phyloP scores from a whole-genome alignment of 2,113 vertebrate species.

The Albula goreensis region DNA sequence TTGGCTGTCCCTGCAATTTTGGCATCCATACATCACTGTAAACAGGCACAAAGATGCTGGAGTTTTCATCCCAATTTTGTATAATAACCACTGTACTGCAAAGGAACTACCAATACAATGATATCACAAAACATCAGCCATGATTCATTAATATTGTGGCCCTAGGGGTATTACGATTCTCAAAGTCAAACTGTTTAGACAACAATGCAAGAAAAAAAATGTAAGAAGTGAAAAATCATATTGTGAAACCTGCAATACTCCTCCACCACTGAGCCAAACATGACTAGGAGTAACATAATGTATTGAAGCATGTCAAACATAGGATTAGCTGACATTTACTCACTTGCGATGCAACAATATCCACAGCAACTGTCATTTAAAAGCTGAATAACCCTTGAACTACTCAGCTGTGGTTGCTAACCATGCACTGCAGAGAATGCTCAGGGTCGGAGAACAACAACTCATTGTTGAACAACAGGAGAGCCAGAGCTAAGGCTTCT shows the following conservation, averaged over 20 bases:
- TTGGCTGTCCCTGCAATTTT: neutral
- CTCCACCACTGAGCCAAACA: no score
- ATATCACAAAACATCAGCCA: no score
- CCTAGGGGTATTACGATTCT: no score
- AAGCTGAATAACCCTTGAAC: neutral
- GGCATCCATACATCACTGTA: neutral
- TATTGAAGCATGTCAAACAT: neutral
- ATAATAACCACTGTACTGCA: neutral
- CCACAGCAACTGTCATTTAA: neutral
- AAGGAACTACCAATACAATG: no score
- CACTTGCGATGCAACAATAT: neutral
- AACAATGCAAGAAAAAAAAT: no score
- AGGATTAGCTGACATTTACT: neutral
- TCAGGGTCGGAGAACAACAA: neutral
- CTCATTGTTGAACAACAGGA: neutral
- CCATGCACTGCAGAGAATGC: neutral
- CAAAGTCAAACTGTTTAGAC: no score
- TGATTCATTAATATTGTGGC: no score
- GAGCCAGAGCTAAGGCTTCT: neutral
- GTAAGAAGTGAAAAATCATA: no score
- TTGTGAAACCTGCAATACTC: no score
- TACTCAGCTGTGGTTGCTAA: neutral
- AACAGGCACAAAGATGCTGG: neutral
- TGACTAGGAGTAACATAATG: constrained; percentile 8
- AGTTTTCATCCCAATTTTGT: neutral